phyloP scores from a whole-genome alignment of 2,113 vertebrate species.

The Erythrocercus mccallii region DNA sequence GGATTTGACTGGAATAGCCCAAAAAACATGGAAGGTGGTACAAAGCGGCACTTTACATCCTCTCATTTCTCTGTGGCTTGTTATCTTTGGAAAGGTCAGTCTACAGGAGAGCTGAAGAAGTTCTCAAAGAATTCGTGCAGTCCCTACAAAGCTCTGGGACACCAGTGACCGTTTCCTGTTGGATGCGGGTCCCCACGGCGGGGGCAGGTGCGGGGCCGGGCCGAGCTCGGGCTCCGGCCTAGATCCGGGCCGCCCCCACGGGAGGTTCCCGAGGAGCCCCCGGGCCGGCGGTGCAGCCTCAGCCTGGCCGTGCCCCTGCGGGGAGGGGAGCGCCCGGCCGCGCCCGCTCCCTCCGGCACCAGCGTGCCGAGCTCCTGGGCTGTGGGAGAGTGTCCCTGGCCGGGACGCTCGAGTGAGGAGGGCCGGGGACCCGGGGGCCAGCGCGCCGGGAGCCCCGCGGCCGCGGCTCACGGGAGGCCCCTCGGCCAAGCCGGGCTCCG shows the following conservation, averaged over 20 bases:
- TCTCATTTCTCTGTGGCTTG: not conserved
- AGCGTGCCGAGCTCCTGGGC: not conserved
- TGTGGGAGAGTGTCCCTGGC: not conserved
- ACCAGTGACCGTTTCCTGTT: accelerated
- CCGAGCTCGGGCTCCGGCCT: not conserved
- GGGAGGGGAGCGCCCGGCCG: not conserved
- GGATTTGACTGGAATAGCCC: not conserved
- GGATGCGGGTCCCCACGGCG: accelerated
- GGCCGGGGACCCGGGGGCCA: too few species aligned
- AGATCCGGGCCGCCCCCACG: accelerated
- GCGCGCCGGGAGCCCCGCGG: too few species aligned
- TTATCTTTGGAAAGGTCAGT: accelerated
- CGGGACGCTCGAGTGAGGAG: not conserved
- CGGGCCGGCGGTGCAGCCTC: too few species aligned
- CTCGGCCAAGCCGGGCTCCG: not conserved
- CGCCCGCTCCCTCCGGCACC: not conserved
- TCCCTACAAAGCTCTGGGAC: accelerated
- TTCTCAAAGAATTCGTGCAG: accelerated
- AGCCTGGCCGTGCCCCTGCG: too few species aligned
- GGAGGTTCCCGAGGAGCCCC: not conserved
- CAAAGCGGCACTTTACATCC: accelerated
- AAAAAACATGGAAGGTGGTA: accelerated
- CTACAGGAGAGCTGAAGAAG: not conserved
- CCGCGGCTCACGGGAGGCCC: too few species aligned
- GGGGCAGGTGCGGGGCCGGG: not conserved